Evolutionary conservation across 2,888 invertebrate genomes (phyloP).

Genomic region (Balanococcus diminutus): DNA sequence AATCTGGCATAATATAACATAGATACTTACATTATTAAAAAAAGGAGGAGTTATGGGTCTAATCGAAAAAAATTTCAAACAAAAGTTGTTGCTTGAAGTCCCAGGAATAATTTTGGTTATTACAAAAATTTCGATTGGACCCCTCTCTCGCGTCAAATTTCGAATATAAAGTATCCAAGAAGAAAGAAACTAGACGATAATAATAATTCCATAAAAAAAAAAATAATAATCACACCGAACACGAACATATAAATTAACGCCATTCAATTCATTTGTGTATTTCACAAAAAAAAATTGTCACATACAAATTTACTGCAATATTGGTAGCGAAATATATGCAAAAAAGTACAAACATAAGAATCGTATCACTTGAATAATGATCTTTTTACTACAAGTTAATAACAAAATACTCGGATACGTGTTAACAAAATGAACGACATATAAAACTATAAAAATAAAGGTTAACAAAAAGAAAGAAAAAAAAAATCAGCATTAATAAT

Average conservation of each 20-base stretch:
- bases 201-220: too few species aligned
- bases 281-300: conserved; percentile 47
- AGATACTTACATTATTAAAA: too few species aligned
- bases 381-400: conserved; percentile 50
- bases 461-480: conserved; percentile 43
- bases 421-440: conserved; percentile 52
- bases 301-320: conserved; percentile 47
- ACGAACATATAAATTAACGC: too few species aligned
- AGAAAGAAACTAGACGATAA: not conserved
- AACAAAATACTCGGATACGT: conserved; percentile 48
- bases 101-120: too few species aligned
- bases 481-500: conserved; percentile 44
- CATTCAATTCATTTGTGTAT: conserved; percentile 44
- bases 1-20: too few species aligned
- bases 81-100: too few species aligned
- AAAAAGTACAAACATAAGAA: conserved; percentile 50
- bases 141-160: too few species aligned
- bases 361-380: conserved; percentile 47
- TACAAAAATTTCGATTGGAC: too few species aligned
- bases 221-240: too few species aligned
- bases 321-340: conserved; percentile 52
- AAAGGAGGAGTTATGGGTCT: too few species aligned
- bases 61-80: too few species aligned
- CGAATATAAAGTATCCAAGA: too few species aligned
- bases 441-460: conserved; percentile 51